Evolutionary conservation across 2,113 vertebrate genomes (phyloP).

Genomic region (Syngnathoides biaculeatus): DNA sequence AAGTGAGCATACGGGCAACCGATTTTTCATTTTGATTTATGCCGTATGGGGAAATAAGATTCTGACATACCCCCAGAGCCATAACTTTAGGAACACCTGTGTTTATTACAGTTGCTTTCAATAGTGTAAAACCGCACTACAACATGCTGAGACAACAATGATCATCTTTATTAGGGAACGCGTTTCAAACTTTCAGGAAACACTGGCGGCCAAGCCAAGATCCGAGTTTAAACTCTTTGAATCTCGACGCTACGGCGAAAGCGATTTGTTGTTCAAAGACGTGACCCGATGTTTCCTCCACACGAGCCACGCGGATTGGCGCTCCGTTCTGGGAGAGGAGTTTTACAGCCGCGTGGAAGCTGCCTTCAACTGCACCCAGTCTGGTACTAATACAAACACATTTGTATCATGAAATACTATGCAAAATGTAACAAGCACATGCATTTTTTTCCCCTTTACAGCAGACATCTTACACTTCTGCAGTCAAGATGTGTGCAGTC

Average conservation of each 20-base stretch:
- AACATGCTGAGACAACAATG: background rate
- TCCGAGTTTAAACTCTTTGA: constrained; percentile 79
- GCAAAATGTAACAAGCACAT: background rate
- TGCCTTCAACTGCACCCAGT: constrained; percentile 81
- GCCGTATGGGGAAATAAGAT: background rate
- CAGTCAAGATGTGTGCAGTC: constrained; percentile 72
- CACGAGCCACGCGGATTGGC: constrained; percentile 75
- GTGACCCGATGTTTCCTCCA: constrained; percentile 75
- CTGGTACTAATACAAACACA: constrained; percentile 66
- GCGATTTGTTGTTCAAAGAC: constrained; percentile 87
- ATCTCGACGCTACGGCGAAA: constrained; percentile 79
- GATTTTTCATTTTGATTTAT: background rate
- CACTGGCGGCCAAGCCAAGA: constrained; percentile 60
- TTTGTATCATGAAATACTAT: background rate
- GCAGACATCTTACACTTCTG: constrained; percentile 76
- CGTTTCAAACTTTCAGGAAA: constrained; percentile 67
- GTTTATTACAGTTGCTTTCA: no score
- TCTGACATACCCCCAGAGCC: background rate
- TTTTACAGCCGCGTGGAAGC: constrained; percentile 75
- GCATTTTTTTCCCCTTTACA: background rate
- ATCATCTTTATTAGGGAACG: background rate
- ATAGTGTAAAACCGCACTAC: no score
- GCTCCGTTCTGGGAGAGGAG: constrained; percentile 76
- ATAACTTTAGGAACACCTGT: background rate
- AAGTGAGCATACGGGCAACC: constrained; percentile 66